phyloP scores from a whole-genome alignment of 2,113 vertebrate genomes.

The Macaca fascicularis region T2T-MFA8v1.1 NC_088386.1:39305001-39305500 shows the following conservation, averaged over 20 bases:
- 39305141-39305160: conserved; percentile 93
- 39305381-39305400: conserved; percentile 86
- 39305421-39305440: conserved; percentile 61
- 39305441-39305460: conserved; percentile 42
- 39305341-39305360: conserved; percentile 90
- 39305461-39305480: conserved; percentile 55
- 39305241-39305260: conserved; percentile 92
- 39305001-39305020: conserved; percentile 90
- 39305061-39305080: conserved; percentile 97
- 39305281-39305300: conserved; percentile 88
- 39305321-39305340: conserved; percentile 87
- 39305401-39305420: conserved; percentile 74
- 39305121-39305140: conserved; percentile 97
- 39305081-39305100: conserved; percentile 91
- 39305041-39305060: conserved; percentile 94
- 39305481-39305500: conserved; percentile 63
- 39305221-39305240: conserved; percentile 90
- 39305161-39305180: conserved; percentile 89
- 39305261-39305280: conserved; percentile 91
- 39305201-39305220: conserved; percentile 83
- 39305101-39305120: conserved; percentile 96
- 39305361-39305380: conserved; percentile 89
- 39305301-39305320: conserved; percentile 89
- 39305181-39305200: conserved; percentile 87
- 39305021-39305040: conserved; percentile 94